Base-by-base conservation (phyloP, 2,888 invertebrate genomes). In the Stratiomys singularior region DNA sequence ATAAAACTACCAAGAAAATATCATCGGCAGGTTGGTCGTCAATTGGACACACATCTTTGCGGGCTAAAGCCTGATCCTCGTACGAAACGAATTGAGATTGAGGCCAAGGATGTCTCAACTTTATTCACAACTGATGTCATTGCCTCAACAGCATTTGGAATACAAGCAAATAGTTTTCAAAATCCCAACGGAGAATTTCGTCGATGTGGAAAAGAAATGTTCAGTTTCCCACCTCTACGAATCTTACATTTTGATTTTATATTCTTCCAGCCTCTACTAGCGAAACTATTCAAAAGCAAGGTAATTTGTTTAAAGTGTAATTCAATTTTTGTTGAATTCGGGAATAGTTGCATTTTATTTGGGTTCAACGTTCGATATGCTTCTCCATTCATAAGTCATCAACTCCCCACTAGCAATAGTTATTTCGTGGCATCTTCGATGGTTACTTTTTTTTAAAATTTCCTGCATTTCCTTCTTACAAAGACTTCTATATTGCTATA, bases 111-210 rank as follows among this genome's bases (percentile, higher is more conserved):
- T 44, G 77, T 85, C 0, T 83, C 84, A 76, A 82, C 84, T 0
- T 81, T 82, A 11, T 87, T 84, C 66, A 83, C 84, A 2, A 85
- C 86, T 0, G 87, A 87, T 78, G 83, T 85, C 1, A 87, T 87
- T 9, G 85, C 86, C 0, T 82, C 83, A 0, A 83, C 84, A n/a
- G 87, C 87, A 0, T 87, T 82, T 81, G 87, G 87, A 0, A 78
- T 87, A 13, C 82, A 83, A 0, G 85, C 85, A 0, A 84, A 87
- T 23, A 84, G 85, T 28, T 64, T 87, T 0, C 76, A 82, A 44
- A 83, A 87, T 82, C 84, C 86, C 0, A 78, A 86, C 15, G 82
- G 81, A 0, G 86, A 86, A 44, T 87, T 87, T 60, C 83, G 84
- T 9, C 23, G 13, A 1, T 81, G 83, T n/a, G 85, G 86, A 1